Conservation (phyloP, 2,888 invertebrate genomes). For the Lasioglossum figueresi region DNA sequence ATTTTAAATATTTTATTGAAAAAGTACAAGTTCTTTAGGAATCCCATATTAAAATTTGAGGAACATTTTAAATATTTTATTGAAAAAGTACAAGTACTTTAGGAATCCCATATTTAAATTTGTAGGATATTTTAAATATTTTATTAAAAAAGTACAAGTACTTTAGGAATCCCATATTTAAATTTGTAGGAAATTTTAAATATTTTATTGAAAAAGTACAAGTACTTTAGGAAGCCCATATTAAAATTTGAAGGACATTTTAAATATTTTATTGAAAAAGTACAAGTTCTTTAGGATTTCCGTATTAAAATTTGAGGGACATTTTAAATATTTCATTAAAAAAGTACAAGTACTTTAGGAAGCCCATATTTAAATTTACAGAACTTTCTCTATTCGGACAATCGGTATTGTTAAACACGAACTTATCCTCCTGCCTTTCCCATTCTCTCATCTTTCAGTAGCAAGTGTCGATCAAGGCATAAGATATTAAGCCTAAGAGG, state of each 20-base stretch:
- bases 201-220: not conserved
- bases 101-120: not conserved
- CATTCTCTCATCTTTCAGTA: not conserved
- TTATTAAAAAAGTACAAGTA: not conserved
- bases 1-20: too few relatives aligned
- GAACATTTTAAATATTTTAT: not conserved
- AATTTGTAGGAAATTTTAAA: not conserved
- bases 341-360: not conserved
- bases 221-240: not conserved
- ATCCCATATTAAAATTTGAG: not conserved
- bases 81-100: not conserved
- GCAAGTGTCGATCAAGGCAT: not conserved
- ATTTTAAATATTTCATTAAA: not conserved
- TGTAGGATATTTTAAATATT: not conserved
- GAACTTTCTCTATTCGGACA: not conserved
- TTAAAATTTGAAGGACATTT: not conserved
- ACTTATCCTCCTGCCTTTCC: not conserved
- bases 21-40: not conserved
- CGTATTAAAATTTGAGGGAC: not conserved
- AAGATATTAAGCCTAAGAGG: not conserved
- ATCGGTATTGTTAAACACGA: not conserved
- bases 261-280: not conserved
- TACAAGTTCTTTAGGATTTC: too few relatives aligned
- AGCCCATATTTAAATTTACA: not conserved
- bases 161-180: not conserved